Percentiles rank a stretch among this genome's conserved stretches.
Conservation (phyloP, 2,797 vertebrate species). For the Epinephelus awoara region DNA sequence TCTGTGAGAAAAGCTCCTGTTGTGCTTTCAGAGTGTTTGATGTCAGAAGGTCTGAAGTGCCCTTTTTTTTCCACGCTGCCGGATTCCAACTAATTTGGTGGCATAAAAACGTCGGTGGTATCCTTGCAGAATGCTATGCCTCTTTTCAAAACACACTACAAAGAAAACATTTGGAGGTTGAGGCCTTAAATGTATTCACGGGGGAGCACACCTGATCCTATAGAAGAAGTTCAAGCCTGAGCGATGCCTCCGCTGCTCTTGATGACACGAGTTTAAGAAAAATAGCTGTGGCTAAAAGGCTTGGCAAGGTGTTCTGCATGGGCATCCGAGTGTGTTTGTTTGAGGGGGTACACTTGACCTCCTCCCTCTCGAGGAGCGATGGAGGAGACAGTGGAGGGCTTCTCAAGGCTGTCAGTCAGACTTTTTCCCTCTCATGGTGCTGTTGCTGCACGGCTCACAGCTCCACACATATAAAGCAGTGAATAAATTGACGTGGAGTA, state of each 20-base stretch:
- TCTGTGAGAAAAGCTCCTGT: background rate
- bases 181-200: slow-evolving; percentile 46
- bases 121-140: slow-evolving; percentile 10
- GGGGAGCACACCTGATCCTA: slow-evolving; percentile 40
- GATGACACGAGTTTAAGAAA: slow-evolving; percentile 79
- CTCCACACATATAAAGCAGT: slow-evolving; percentile 26
- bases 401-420: slow-evolving; percentile 83
- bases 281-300: slow-evolving; percentile 79
- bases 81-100: slow-evolving; percentile 20
- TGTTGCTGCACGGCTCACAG: slow-evolving; percentile 31
- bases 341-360: slow-evolving; percentile 86
- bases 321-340: slow-evolving; percentile 83
- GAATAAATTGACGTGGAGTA: slow-evolving; percentile 33
- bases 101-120: background rate
- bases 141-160: slow-evolving; percentile 28
- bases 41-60: slow-evolving; percentile 13
- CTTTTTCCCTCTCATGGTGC: slow-evolving; percentile 39
- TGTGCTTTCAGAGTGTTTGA: background rate
- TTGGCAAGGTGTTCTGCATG: slow-evolving; percentile 84
- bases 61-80: slow-evolving; percentile 10
- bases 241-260: slow-evolving; percentile 62
- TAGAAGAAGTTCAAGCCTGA: slow-evolving; percentile 53
- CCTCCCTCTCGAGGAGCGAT: slow-evolving; percentile 80
- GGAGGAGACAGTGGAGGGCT: slow-evolving; percentile 84
- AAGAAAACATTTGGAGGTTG: slow-evolving; percentile 41